Base-by-base conservation (phyloP, 2,888 invertebrate species). In the Mycogona germanica region DNA sequence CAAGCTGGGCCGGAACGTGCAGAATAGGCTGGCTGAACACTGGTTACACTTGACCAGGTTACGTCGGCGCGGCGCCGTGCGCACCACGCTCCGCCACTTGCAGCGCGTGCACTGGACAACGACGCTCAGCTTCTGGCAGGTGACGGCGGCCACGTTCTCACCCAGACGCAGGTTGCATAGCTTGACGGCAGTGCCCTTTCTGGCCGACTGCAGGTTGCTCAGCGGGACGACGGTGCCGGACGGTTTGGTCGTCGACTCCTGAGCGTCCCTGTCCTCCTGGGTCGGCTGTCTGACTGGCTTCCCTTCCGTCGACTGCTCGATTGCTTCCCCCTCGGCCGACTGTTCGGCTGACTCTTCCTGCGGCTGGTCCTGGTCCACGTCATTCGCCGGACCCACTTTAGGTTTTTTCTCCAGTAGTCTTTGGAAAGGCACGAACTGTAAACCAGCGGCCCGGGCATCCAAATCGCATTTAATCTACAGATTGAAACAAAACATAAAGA, bases 161-260 rank as follows among this genome's bases (percentile, higher is more conserved):
- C 60, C 61, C 37, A 69, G 61, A 59, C 67, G 65, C 42, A 68
- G 59, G 55, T 64, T 63, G 19, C 61, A 55, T 47, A 70, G 62
- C 14, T 60, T 60, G 21, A 70, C 59, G 57, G 70, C 69, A 7
- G 68, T 69, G 14, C 70, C 71, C 37, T n/a, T 54, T 37, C 38
- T 42, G 28, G 49, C n/a, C 21, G 26, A 9, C 30, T 52, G 29
- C 44, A 52, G 17, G 25, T 52, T 25, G 32, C 32, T 47, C n/a
- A 30, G 7, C 6, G 47, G 30, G 23, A 47, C 3, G 14, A 29
- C 23, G n/a, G 23, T 30, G 32, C 23, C 30, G 47, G 47, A 28
- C 41, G 26, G 40, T 19, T 51, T 17, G 17, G 23, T 28, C 12
- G 40, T 14, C 12, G 7, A 4, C 21, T 41, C 42, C 25, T 6